These are phyloP conservation scores for Eurosta solidaginis DNA, from an alignment of 1,140 invertebrate genomes.

Conservation along the genomic window DNA sequence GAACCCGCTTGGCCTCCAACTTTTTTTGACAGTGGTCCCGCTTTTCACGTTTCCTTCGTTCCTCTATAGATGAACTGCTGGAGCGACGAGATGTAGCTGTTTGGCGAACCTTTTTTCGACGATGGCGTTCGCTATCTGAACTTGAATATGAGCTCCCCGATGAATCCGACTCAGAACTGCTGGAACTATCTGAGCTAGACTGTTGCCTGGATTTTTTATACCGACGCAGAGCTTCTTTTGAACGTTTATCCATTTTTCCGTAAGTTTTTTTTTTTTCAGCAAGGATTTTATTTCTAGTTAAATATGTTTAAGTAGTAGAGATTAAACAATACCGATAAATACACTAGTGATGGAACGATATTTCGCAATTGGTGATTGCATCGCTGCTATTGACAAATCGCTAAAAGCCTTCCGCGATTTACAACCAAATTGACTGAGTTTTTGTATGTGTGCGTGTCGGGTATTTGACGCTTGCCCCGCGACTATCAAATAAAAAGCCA, in stretches of 20 bases:
- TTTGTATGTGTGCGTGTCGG: too few species aligned
- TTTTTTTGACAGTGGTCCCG: slow-evolving; percentile 54
- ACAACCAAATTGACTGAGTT: too few species aligned
- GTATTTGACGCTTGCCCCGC: too few species aligned
- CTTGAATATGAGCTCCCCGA: slow-evolving; percentile 52
- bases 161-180: slow-evolving; percentile 46
- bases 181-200: slow-evolving; percentile 56
- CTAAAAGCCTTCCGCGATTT: too few species aligned
- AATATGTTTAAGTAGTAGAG: too few species aligned
- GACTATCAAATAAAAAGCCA: too few species aligned
- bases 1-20: slow-evolving; percentile 54
- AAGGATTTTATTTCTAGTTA: too few species aligned
- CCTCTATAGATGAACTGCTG: slow-evolving; percentile 48
- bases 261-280: too few species aligned
- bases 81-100: slow-evolving; percentile 38
- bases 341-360: too few species aligned
- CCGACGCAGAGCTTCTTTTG: slow-evolving; percentile 51
- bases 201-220: slow-evolving; percentile 52
- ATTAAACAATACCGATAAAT: too few species aligned
- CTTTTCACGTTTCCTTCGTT: slow-evolving; percentile 52
- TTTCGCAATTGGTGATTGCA: too few species aligned
- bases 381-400: too few species aligned
- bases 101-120: slow-evolving; percentile 47
- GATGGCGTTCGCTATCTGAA: slow-evolving; percentile 52
- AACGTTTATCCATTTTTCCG: slow-evolving; percentile 52